These are phyloP conservation scores for Amphibalanus amphitrite DNA, from an alignment of 1,140 invertebrate genomes.

Conservation along the genomic window DNA sequence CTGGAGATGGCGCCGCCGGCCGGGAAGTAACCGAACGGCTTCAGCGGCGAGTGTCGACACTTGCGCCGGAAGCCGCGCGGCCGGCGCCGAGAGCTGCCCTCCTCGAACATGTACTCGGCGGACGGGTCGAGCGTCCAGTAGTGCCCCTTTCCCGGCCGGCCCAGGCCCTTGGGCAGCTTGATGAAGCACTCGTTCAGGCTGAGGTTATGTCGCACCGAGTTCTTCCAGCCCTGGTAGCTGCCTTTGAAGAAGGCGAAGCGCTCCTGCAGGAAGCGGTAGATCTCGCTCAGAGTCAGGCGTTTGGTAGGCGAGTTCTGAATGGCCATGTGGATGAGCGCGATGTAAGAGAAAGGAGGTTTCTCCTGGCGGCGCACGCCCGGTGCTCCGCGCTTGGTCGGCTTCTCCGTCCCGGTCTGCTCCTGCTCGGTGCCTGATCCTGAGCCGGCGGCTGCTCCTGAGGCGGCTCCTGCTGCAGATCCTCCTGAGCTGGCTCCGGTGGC, in stretches of 20 bases:
- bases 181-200: conserved; percentile 95
- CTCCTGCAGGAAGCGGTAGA: conserved; percentile 69
- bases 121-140: conserved; percentile 96
- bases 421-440: background rate
- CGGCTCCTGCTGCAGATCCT: background rate
- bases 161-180: conserved; percentile 75
- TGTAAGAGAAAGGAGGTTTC: conserved; percentile 93
- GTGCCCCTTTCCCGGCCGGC: conserved; percentile 83
- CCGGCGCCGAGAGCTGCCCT: conserved; percentile 78
- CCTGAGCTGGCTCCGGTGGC: too few relatives aligned
- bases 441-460: background rate
- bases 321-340: conserved; percentile 93
- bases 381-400: conserved; percentile 11
- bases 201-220: too few relatives aligned
- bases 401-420: background rate
- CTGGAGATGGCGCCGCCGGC: background rate
- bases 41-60: conserved; percentile 9
- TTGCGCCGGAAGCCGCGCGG: conserved; percentile 84
- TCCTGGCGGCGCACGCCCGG: conserved; percentile 54
- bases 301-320: conserved; percentile 75
- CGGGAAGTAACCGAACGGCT: background rate
- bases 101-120: conserved; percentile 93
- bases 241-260: conserved; percentile 86
- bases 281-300: conserved; percentile 74
- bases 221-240: conserved; percentile 96